Conservation (phyloP, 35 echinoderm and acorn worm species). For the Stichopus chloronotus region DNA sequence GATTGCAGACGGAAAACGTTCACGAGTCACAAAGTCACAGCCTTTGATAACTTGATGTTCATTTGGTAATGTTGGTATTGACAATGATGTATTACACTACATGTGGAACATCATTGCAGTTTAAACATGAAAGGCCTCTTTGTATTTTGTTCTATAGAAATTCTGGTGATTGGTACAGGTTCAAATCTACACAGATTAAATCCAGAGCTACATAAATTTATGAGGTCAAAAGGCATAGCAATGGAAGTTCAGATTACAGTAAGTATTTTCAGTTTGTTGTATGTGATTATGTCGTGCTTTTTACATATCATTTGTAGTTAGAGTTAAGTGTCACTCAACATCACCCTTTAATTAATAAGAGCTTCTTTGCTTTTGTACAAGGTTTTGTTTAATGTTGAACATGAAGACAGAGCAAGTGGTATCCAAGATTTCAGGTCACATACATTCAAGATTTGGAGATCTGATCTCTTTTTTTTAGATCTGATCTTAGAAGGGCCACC, state of each 20-base stretch:
- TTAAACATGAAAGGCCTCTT: too few species aligned
- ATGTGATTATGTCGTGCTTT: neutral
- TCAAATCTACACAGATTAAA: slow-evolving; percentile 72
- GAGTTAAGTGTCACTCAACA: neutral
- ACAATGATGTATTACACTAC: too few species aligned
- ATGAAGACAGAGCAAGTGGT: too few species aligned
- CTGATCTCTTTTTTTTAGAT: too few species aligned
- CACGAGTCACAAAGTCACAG: too few species aligned
- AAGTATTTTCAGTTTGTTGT: slow-evolving; percentile 43
- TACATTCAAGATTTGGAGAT: too few species aligned
- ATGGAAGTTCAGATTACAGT: slow-evolving; percentile 95
- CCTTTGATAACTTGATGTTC: too few species aligned
- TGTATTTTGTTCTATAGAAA: slow-evolving; percentile 65
- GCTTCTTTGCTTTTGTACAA: neutral
- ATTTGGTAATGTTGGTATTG: too few species aligned
- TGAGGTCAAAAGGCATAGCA: slow-evolving; percentile 93
- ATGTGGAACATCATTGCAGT: too few species aligned
- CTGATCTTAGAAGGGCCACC: too few species aligned
- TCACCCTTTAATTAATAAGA: neutral
- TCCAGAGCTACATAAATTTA: slow-evolving; percentile 88
- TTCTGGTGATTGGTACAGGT: slow-evolving; percentile 83
- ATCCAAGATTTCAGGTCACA: too few species aligned
- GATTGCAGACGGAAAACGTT: too few species aligned
- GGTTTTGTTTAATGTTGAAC: neutral
- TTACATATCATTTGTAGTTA: neutral